Conservation (phyloP, 2,113 vertebrate genomes). For the Rhynchomys soricoides region DNA sequence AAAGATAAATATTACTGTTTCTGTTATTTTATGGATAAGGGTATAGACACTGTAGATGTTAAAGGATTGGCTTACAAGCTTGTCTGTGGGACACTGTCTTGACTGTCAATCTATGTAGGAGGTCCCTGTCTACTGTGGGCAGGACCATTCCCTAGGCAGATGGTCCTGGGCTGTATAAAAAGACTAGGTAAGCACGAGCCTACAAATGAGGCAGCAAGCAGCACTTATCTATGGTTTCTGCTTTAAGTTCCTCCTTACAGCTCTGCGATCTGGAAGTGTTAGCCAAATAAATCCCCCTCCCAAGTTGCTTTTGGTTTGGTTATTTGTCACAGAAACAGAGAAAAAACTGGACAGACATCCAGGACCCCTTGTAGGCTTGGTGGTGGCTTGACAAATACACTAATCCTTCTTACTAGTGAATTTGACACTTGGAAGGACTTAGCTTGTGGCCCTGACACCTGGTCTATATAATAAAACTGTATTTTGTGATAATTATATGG, state of each 20-base stretch:
- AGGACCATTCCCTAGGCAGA: not conserved
- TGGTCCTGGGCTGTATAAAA: not conserved
- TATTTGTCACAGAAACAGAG: not conserved
- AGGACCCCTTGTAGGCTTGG: not conserved
- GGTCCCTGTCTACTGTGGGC: not conserved
- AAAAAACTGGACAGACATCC: not conserved
- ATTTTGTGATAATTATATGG: not conserved
- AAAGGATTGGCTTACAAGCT: not conserved
- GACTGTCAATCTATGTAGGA: not conserved
- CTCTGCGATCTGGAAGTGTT: not conserved
- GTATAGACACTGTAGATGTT: too few species aligned
- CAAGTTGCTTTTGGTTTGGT: not conserved
- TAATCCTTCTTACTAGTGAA: not conserved
- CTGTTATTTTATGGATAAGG: not conserved
- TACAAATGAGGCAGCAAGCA: not conserved
- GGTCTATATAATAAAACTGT: not conserved
- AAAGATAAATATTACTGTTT: not conserved
- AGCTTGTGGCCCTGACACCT: not conserved
- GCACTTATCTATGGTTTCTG: not conserved
- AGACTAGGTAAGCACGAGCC: not conserved
- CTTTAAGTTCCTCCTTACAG: not conserved
- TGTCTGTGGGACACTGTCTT: not conserved
- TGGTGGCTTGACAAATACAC: not conserved
- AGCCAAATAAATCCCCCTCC: not conserved
- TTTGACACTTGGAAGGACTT: not conserved